Conservation (phyloP, 2,888 invertebrate genomes). For the Cyclophora punctaria region DNA sequence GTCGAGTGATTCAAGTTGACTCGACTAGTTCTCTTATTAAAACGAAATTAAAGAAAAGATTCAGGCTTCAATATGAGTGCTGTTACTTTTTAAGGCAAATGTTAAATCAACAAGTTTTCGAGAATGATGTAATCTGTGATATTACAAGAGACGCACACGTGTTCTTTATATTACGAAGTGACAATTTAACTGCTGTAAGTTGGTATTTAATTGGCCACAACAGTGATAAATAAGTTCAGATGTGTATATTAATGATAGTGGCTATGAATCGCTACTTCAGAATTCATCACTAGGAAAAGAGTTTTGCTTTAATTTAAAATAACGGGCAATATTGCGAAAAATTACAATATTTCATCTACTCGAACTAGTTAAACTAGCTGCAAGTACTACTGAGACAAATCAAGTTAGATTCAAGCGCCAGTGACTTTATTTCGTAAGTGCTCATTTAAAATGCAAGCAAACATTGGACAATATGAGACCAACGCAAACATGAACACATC, state of each 20-base stretch:
- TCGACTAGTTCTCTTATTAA: conserved; percentile 40
- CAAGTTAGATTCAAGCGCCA: conserved; percentile 36
- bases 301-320: neutral
- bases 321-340: no score
- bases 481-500: conserved; percentile 31
- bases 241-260: neutral
- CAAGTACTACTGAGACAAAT: conserved; percentile 31
- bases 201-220: neutral
- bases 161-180: conserved; percentile 28
- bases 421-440: conserved; percentile 42
- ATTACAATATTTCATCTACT: conserved; percentile 20
- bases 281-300: no score
- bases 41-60: conserved; percentile 43
- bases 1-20: conserved; percentile 40
- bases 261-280: no score
- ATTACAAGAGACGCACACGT: conserved; percentile 23
- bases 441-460: conserved; percentile 49
- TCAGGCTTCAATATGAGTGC: conserved; percentile 31
- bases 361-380: conserved; percentile 8
- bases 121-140: conserved; percentile 44
- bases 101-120: conserved; percentile 58
- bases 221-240: conserved; percentile 3
- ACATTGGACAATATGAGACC: conserved; percentile 39
- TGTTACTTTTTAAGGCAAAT: conserved; percentile 54
- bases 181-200: conserved; percentile 29